These are phyloP conservation scores for Neodontobutis hainanensis DNA, from an alignment of 2,113 vertebrate genomes.

Conservation along the genomic window DNA sequence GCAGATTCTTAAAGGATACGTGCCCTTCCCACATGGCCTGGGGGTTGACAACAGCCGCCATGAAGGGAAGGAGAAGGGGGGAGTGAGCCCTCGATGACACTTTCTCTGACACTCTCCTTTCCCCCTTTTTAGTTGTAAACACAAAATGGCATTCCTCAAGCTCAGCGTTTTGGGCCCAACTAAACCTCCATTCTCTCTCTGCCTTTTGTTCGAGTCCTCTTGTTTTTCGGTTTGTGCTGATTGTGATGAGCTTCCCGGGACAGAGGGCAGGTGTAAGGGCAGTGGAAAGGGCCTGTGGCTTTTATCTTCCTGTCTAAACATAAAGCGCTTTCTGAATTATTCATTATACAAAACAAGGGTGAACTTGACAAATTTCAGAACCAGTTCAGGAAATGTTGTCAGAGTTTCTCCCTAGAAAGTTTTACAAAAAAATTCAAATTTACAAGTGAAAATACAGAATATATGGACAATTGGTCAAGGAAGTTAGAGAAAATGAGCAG, in stretches of 20 bases:
- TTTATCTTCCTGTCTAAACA: background rate
- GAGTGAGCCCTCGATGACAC: conserved; percentile 46
- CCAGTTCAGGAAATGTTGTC: background rate
- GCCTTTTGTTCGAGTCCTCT: conserved; percentile 44
- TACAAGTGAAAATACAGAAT: no score
- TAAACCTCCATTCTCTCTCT: conserved; percentile 35
- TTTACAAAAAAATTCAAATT: no score
- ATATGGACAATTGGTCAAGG: no score
- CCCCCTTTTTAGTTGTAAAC: conserved; percentile 57
- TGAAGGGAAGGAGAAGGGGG: conserved; percentile 33
- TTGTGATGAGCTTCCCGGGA: conserved; percentile 47
- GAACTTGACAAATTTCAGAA: no score
- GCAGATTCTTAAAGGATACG: conserved; percentile 64
- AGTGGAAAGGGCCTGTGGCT: conserved; percentile 1
- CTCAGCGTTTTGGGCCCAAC: conserved; percentile 62
- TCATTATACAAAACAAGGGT: no score
- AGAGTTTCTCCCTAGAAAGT: no score
- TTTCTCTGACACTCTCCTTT: conserved; percentile 61
- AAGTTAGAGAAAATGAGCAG: no score
- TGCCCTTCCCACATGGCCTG: conserved; percentile 54
- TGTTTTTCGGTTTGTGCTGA: conserved; percentile 51
- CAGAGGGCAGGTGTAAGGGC: conserved; percentile 16
- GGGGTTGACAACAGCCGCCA: conserved; percentile 54
- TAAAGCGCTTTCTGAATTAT: background rate
- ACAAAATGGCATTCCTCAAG: conserved; percentile 69